Conservation (phyloP, 2,888 invertebrate species). For the Orchestes rusci region DNA sequence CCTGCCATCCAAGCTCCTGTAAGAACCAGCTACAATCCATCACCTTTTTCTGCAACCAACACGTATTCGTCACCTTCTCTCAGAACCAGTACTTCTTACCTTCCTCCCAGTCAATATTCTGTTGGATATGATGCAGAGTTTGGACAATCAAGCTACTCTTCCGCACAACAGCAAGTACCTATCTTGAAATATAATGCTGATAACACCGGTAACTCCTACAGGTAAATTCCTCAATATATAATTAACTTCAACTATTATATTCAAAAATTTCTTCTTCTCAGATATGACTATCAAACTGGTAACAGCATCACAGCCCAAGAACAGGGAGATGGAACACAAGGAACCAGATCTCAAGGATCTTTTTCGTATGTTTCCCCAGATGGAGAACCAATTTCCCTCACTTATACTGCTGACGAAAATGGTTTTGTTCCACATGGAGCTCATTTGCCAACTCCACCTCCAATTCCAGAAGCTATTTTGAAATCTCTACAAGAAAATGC, state of each 20-base stretch:
- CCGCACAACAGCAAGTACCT: conserved; percentile 4
- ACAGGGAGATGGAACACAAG: conserved; percentile 26
- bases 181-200: conserved; percentile 32
- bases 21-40: no score
- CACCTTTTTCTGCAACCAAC: no score
- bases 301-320: conserved; percentile 46
- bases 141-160: no score
- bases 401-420: conserved; percentile 51
- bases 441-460: conserved; percentile 52
- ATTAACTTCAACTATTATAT: neutral
- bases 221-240: conserved; percentile 10
- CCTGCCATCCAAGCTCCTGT: no score
- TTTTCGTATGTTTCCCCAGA: conserved; percentile 33
- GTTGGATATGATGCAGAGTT: conserved; percentile 1
- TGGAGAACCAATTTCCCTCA: conserved; percentile 38
- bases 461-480: conserved; percentile 52
- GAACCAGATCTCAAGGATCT: conserved; percentile 26
- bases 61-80: no score
- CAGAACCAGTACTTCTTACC: neutral
- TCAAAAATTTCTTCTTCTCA: neutral
- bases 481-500: conserved; percentile 33
- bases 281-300: conserved; percentile 47
- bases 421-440: conserved; percentile 49
- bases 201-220: conserved; percentile 35
- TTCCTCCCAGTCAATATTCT: neutral